Evolutionary conservation across 2,888 invertebrate genomes (phyloP).

Genomic region (Buathra laborator): DNA sequence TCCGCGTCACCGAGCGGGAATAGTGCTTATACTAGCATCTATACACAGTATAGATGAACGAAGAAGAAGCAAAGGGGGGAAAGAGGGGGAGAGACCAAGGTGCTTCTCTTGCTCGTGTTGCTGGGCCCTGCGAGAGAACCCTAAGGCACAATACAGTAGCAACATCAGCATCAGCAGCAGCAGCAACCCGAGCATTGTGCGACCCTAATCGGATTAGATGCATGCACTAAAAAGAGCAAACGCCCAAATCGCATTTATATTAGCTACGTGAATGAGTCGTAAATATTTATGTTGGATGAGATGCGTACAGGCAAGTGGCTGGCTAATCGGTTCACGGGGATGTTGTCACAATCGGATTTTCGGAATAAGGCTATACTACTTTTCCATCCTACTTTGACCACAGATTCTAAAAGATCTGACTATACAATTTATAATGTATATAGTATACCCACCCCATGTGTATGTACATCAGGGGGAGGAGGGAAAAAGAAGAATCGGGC

Average conservation of each 20-base stretch:
- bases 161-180: slow-evolving; percentile 50
- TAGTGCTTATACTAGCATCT: slow-evolving; percentile 70
- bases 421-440: slow-evolving; percentile 43
- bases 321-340: slow-evolving; percentile 82
- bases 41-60: slow-evolving; percentile 44
- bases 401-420: slow-evolving; percentile 62
- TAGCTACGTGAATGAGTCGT: slow-evolving; percentile 85
- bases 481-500: slow-evolving; percentile 17
- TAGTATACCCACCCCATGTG: neutral
- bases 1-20: slow-evolving; percentile 83
- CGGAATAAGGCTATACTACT: slow-evolving; percentile 62
- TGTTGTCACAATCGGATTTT: slow-evolving; percentile 81
- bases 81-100: slow-evolving; percentile 29
- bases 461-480: slow-evolving; percentile 12
- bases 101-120: slow-evolving; percentile 29
- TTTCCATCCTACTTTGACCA: slow-evolving; percentile 66
- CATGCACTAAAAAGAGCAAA: slow-evolving; percentile 85
- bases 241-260: slow-evolving; percentile 85
- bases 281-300: slow-evolving; percentile 83
- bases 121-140: slow-evolving; percentile 48
- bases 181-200: slow-evolving; percentile 63
- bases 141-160: slow-evolving; percentile 66
- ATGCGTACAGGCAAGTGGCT: slow-evolving; percentile 76
- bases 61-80: slow-evolving; percentile 32
- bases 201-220: slow-evolving; percentile 84